Base-by-base conservation (phyloP, 2,797 vertebrate species). In the Protonibea diacanthus region DNA sequence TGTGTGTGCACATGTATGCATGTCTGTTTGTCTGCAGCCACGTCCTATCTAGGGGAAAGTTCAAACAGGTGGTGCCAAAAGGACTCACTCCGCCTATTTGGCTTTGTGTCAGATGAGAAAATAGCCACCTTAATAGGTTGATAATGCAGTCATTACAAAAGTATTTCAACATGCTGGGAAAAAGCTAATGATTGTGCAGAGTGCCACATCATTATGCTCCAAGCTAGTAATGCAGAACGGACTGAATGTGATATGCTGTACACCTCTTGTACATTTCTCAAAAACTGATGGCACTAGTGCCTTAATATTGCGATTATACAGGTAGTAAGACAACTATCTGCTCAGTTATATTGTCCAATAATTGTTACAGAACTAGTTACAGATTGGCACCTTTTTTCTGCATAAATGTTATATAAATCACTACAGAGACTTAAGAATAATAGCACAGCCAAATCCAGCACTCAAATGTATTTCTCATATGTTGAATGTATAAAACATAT, bases 1-100 rank as follows among this genome's bases (percentile, higher is more conserved):
- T 63, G 21, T 23, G 6, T 55, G 21, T 45, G 40, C 38, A 29
- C 17, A 33, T 45, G 38, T 44, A 20, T 27, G 45, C 10, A 21
- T 38, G 23, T 74, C 7, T 56, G 7, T 40, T 14, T 56, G 40
- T 13, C 7, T 61, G 33, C 27, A 55, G 57, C n/a, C 13, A 21
- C 61, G 2, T 18, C 23, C 9, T 18, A 64, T 77, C 12, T 52
- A 11, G 67, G 81, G 75, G 7, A 89, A 33, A 74, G 85, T 67
- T 86, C 23, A 78, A 0, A 27, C 6, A 14, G 21, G 58, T 4
- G 5, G 21, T 27, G 9, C 25, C 42, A 59, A 12, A 38, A 18
- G 17, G 0, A 5, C 29, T 62, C 40, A 53, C 69, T 40, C 23
- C 38, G 59, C 77, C 76, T 82, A 27, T 83, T 76, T 74, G 44